Base-by-base conservation (phyloP, 1,140 invertebrate species). In the Drosophila suzukii region DNA sequence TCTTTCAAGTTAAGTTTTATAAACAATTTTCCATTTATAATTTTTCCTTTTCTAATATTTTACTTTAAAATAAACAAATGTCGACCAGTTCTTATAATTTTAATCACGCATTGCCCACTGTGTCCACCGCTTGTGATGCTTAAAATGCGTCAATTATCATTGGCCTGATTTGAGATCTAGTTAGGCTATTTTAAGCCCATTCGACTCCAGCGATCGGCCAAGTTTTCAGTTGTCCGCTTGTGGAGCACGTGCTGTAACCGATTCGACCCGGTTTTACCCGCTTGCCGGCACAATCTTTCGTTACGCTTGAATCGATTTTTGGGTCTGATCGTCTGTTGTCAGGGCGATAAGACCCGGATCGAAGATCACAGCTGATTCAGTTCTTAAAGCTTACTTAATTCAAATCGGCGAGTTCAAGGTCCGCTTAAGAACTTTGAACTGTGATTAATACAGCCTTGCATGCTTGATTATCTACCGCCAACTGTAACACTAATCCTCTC, bases 271-370 rank as follows among this genome's bases (percentile, higher is more conserved):
- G 57, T 75, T 75, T 43, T 8, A 59, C 51, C 70, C 63, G 68
- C 53, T 60, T 59, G 41, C 6, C 20, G 24, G 24, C 54, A 36
- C 38, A 55, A 73, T 75, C 44, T 74, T 34, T 36, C 46, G 70
- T 72, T 61, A 44, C 50, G 72, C 65, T 60, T 43, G 46, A 72
- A 38, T 55, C 32, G 50, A 41, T 44, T 57, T 46, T 27, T 58
- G 65, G 36, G n/a, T 68, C 67, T 44, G 43, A 34, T 17, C 39
- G 27, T 32, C 61, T 61, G 77, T 85, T 58, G 51, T n/a, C 62
- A 75, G 70, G 58, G 58, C 43, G 83, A 85, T 82, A 82, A 78
- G 57, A 41, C 1, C 30, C 46, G 47, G 60, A 66, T 51, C 60
- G n/a, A 24, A 27, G 55, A 43, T 57, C 34, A 24, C 44, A 47